phyloP scores from a whole-genome alignment of 1,140 invertebrate genomes.

The Dendrolimus punctatus region DNA sequence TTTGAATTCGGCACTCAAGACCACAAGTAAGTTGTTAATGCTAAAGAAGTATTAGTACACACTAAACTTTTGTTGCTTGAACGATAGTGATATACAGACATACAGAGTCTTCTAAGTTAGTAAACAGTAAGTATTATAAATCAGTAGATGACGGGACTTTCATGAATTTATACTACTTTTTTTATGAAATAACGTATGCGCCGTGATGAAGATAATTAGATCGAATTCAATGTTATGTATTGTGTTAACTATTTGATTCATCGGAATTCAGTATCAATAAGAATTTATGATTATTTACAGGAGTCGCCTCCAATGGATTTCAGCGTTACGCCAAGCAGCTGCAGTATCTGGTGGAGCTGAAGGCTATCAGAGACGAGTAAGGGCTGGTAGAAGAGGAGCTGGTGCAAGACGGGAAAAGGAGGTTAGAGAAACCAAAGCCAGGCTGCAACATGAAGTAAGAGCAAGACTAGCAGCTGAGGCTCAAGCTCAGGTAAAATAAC shows the following conservation, averaged over 20 bases:
- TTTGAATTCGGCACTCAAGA: slow-evolving; percentile 80
- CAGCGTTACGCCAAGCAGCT: slow-evolving; percentile 79
- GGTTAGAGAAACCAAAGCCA: slow-evolving; percentile 66
- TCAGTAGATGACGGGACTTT: no score
- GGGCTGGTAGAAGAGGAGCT: slow-evolving; percentile 74
- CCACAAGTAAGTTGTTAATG: slow-evolving; percentile 68
- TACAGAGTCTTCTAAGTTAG: no score
- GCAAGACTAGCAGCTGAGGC: slow-evolving; percentile 80
- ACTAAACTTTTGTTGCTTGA: no score
- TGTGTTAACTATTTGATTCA: no score
- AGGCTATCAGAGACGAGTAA: slow-evolving; percentile 78
- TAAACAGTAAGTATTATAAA: no score
- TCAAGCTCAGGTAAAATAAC: slow-evolving; percentile 60
- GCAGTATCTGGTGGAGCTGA: slow-evolving; percentile 76
- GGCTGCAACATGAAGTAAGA: slow-evolving; percentile 77
- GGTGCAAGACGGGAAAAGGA: slow-evolving; percentile 73
- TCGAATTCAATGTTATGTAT: no score
- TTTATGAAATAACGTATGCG: no score
- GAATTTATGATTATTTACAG: slow-evolving; percentile 25
- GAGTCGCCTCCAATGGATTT: slow-evolving; percentile 80
- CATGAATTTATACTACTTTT: no score
- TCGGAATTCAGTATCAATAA: no score
- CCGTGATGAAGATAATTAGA: no score
- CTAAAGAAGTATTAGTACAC: no score
- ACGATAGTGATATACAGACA: no score